Conservation (phyloP, 2,113 vertebrate genomes). For the Uria lomvia region DNA sequence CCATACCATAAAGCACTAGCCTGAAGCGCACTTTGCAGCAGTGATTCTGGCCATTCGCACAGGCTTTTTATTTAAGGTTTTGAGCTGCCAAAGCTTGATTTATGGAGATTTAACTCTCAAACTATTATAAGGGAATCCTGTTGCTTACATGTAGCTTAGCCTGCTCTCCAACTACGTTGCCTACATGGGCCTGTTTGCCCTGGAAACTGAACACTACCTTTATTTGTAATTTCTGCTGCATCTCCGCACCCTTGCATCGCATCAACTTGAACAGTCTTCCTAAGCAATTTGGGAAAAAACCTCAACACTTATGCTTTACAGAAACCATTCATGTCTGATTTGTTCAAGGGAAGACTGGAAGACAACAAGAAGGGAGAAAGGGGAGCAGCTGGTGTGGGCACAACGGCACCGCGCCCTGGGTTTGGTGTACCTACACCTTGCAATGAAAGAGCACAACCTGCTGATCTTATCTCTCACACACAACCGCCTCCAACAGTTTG, state of each 20-base stretch:
- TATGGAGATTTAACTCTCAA: conserved; percentile 38
- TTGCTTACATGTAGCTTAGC: neutral
- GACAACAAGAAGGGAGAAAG: neutral
- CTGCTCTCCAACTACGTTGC: neutral
- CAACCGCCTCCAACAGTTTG: neutral
- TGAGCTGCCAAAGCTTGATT: conserved; percentile 21
- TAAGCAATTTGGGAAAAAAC: accelerated
- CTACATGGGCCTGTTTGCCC: neutral
- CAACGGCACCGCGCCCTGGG: neutral
- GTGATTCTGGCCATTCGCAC: neutral
- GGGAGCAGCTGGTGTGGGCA: neutral
- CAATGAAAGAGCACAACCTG: neutral
- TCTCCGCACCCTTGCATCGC: neutral
- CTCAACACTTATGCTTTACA: neutral
- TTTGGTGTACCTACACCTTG: neutral
- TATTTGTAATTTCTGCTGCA: neutral
- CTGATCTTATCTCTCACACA: neutral
- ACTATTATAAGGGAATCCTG: neutral
- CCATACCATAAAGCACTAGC: neutral
- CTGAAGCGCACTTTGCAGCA: conserved; percentile 16
- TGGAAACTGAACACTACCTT: neutral
- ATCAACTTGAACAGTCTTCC: neutral
- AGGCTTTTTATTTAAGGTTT: conserved; percentile 12
- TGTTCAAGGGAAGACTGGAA: neutral
- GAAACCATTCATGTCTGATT: neutral